Evolutionary conservation across 2,113 vertebrate species (phyloP), one percentile per base, ranked within the genome.

Genomic region (Cheilinus undulatus): DNA sequence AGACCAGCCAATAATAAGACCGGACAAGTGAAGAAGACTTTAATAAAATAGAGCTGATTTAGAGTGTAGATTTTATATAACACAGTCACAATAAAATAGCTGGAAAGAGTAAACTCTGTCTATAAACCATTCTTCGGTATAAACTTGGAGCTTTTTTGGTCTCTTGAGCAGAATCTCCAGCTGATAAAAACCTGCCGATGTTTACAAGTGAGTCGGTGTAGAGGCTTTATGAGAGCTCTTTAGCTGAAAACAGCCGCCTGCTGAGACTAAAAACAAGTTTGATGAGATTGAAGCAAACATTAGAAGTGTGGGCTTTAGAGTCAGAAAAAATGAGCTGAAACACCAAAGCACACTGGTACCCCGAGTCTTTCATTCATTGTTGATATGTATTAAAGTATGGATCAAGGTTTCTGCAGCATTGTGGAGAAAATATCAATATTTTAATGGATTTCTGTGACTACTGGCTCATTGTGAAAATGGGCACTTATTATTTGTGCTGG

Each of bases 161-260:
- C 40, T 17, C 40, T 3, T 17, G 40, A 42, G 40, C 14, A 17
- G 40, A 42, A 42, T 42, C 17, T 42, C 40, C 17, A 17, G 5
- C 40, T 42, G 34, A 36, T 36, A 36, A 36, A 36, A 36, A 36
- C 13, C 40, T 17, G 6, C 17, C 40, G 19, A 42, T 19, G 40
- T 42, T 42, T 42, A 42, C 40, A 42, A 42, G 40, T 15, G 13
- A 42, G 40, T 42, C 40, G 19, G 40, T 42, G 6, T 17, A 42
- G 42, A n/a, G 22, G 23, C 12, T 54, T 63, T 63, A 48, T 28
- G 59, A 63, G 42, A 23, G 42, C 32, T 56, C 34, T 56, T 46
- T 40, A 42, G 38, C 45, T 72, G 27, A 46, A 61, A 45, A 22
- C 36, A 61, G 30, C 42, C 12, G n/a, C 69, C 32, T 38, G 69